Conservation (phyloP, 2,888 invertebrate genomes). For the Pherbina coryleti region DNA sequence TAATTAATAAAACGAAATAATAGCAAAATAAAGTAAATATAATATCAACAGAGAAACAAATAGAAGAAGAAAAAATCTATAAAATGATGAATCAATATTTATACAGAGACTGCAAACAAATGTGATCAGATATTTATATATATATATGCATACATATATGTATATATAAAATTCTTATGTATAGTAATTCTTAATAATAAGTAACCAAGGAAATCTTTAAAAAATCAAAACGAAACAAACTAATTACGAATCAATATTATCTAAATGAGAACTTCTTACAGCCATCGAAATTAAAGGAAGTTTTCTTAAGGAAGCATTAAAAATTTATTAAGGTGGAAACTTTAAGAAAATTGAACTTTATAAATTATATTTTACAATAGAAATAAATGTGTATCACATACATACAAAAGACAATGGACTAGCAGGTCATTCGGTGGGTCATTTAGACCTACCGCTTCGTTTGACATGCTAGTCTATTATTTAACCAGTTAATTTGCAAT, state of each 20-base stretch:
- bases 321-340: not conserved
- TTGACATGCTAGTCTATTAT: not conserved
- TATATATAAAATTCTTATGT: conserved; percentile 23
- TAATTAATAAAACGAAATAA: conserved; percentile 41
- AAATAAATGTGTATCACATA: conserved; percentile 54
- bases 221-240: conserved; percentile 42
- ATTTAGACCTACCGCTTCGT: not conserved
- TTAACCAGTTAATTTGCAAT: conserved; percentile 63
- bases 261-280: conserved; percentile 39
- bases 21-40: conserved; percentile 40
- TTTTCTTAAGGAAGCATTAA: not conserved
- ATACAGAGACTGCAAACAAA: conserved; percentile 70
- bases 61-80: conserved; percentile 41
- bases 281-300: conserved; percentile 9
- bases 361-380: conserved; percentile 61
- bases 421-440: conserved; percentile 48
- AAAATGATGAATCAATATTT: conserved; percentile 57
- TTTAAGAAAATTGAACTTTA: conserved; percentile 40
- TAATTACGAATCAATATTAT: conserved; percentile 43
- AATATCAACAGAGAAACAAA: conserved; percentile 36
- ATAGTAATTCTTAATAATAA: conserved; percentile 47
- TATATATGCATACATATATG: conserved; percentile 59
- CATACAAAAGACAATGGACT: conserved; percentile 34
- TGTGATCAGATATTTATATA: conserved; percentile 70
- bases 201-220: conserved; percentile 43